Conservation (phyloP, 2,113 vertebrate species). For the Hypomesus transpacificus region DNA sequence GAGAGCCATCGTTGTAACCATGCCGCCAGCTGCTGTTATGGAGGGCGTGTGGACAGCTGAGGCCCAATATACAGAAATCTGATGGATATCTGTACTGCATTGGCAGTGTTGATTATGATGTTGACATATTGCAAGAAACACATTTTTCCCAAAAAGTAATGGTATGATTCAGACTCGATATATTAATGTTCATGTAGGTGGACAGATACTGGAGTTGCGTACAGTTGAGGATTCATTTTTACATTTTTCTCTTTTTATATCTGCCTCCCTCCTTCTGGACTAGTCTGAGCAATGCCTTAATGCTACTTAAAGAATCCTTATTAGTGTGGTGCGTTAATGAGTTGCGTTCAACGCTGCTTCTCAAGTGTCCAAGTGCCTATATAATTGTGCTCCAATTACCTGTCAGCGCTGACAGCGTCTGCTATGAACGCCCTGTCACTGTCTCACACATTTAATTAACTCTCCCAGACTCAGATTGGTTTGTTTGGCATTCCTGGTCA, state of each 20-base stretch:
- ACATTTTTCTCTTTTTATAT: too few relatives aligned
- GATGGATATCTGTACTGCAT: too few relatives aligned
- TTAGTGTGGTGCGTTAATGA: constrained; percentile 52
- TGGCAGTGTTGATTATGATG: too few relatives aligned
- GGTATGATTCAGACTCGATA: too few relatives aligned
- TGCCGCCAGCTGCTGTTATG: neutral
- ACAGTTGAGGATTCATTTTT: too few relatives aligned
- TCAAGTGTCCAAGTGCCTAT: constrained; percentile 46
- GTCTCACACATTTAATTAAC: constrained; percentile 67
- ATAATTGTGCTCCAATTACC: constrained; percentile 52
- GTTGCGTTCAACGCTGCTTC: constrained; percentile 32
- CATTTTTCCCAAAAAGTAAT: too few relatives aligned
- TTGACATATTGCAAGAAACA: too few relatives aligned
- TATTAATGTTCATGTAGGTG: too few relatives aligned
- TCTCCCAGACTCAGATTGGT: constrained; percentile 7
- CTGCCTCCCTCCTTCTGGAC: constrained; percentile 29
- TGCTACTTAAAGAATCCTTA: constrained; percentile 33
- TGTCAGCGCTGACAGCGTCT: constrained; percentile 56
- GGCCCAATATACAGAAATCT: neutral
- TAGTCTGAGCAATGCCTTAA: constrained; percentile 53
- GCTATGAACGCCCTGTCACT: constrained; percentile 17
- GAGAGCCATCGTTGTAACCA: too few relatives aligned
- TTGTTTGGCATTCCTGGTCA: neutral
- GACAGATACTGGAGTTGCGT: too few relatives aligned
- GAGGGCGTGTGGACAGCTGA: neutral